Evolutionary conservation across 1,140 invertebrate species (phyloP), one percentile per base, ranked within the genome.

Genomic region (Pinna nobilis): DNA sequence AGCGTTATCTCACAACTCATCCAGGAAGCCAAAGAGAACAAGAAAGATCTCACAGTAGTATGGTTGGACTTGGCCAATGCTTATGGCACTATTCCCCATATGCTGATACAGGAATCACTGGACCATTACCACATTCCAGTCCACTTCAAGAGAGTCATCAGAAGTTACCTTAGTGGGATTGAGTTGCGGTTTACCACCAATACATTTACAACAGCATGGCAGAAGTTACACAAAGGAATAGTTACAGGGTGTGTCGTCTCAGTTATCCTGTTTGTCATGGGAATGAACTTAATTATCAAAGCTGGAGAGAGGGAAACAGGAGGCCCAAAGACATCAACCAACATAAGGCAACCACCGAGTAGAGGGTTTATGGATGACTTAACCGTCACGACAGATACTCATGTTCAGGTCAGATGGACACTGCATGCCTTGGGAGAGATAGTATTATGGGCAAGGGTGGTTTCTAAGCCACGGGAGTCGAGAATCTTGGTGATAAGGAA

Each of bases 11-110:
- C 50, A 11, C 11, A 23, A 7, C 11, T 51, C 7, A 51, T 51
- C 11, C 9, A 23, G 23, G 71, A 74, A 64, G 71, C 71, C 11
- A 66, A 74, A 28, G 41, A 32, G 28, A 33, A 32, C 3, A 68
- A 33, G 57, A 66, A 60, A 28, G 44, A 65, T 20, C 60, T 76
- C 6, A 73, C 73, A 41, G 71, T 80, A 4, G 57, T 80, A 7
- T 80, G 75, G 75, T 53, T 77, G 1, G 75, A 77, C 37, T 53
- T 77, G 13, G 70, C 70, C 28, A 80, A 80, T 28, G 74, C 55
- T 1, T 80, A 77, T 64, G 70, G 63, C 33, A 65, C 75, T 55
- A 51, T 80, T 13, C 67, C 74, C 13, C 78, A 79, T 57, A 63
- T 25, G 41, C 47, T 71, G 37, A 76, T 71, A 61, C 49, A 70